phyloP scores from a whole-genome alignment of 2,888 invertebrate genomes.

The Bombyx huttoni region DNA sequence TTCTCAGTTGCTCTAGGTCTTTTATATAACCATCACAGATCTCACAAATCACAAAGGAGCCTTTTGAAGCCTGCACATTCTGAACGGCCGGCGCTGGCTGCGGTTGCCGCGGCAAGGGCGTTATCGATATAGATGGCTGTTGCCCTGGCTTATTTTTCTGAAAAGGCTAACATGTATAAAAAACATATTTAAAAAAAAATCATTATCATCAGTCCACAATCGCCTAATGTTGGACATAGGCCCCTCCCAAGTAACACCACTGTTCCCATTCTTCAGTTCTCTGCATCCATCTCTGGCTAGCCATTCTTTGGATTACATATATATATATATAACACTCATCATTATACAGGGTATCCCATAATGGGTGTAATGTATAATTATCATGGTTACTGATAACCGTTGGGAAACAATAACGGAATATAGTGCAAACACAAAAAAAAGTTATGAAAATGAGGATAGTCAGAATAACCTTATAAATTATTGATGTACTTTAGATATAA shows the following conservation, averaged over 20 bases:
- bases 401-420: too few relatives aligned
- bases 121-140: conserved; percentile 92
- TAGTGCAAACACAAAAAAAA: too few relatives aligned
- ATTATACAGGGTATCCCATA: too few relatives aligned
- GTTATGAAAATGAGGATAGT: too few relatives aligned
- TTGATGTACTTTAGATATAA: too few relatives aligned
- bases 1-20: conserved; percentile 92
- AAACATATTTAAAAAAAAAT: background rate
- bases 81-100: conserved; percentile 38
- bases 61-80: conserved; percentile 66
- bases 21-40: conserved; percentile 98
- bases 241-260: background rate
- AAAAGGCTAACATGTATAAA: conserved; percentile 46
- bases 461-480: too few relatives aligned
- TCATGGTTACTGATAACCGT: too few relatives aligned
- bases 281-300: background rate
- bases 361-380: too few relatives aligned
- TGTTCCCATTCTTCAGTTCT: background rate
- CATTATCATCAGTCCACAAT: background rate
- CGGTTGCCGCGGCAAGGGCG: conserved; percentile 80
- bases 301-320: too few relatives aligned
- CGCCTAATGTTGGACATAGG: background rate
- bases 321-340: too few relatives aligned
- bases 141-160: conserved; percentile 47
- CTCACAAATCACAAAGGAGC: conserved; percentile 93